These are phyloP conservation scores for Gopherus flavomarginatus DNA, from an alignment of 2,113 vertebrate species.

Conservation along the genomic window DNA sequence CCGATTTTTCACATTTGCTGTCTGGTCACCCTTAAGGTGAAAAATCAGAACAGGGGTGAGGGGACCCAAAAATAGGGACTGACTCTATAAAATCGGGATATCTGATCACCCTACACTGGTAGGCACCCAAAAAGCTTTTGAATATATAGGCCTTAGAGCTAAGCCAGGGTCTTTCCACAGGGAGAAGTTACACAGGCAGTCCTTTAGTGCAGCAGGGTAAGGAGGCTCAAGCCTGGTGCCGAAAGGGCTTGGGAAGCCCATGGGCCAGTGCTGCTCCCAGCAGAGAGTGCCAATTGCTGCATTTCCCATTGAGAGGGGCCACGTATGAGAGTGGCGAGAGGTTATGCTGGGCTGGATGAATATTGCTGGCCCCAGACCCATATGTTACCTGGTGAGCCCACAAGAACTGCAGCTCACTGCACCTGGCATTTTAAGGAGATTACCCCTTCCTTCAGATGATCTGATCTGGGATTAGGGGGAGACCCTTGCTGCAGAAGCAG, in stretches of 20 bases:
- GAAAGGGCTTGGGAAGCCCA: no score
- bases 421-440: background rate
- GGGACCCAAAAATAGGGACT: no score
- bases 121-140: background rate
- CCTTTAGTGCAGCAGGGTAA: background rate
- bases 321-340: background rate
- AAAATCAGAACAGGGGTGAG: no score
- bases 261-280: no score
- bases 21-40: no score
- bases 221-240: no score
- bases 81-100: no score
- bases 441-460: background rate
- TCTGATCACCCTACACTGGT: background rate
- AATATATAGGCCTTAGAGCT: background rate
- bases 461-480: background rate
- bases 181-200: background rate
- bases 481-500: background rate
- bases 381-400: no score
- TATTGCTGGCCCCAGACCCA: background rate
- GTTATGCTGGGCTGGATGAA: background rate
- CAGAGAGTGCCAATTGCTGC: background rate
- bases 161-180: background rate
- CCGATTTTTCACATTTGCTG: no score
- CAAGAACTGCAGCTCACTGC: background rate
- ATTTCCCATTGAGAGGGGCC: background rate